Evolutionary conservation across 2,797 vertebrate genomes (phyloP).

Genomic region (Zenarchopterus dispar): DNA sequence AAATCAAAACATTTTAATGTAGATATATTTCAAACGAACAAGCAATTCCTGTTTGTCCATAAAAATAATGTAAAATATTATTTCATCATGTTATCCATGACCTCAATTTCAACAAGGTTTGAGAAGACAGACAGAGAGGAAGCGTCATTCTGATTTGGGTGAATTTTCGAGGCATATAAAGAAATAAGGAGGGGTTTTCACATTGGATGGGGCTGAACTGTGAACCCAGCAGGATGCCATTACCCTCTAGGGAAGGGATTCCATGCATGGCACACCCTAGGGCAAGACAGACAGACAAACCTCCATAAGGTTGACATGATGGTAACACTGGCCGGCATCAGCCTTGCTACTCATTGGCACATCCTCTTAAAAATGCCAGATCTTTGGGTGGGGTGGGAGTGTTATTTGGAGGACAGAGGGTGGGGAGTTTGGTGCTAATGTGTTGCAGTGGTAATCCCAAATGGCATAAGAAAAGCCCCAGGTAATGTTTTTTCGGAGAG

Average conservation of each 20-base stretch:
- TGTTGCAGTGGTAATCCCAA: conserved; percentile 72
- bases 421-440: conserved; percentile 61
- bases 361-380: conserved; percentile 61
- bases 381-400: conserved; percentile 57
- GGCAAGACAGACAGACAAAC: conserved; percentile 59
- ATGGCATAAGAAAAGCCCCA: conserved; percentile 76
- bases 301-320: conserved; percentile 65
- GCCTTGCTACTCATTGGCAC: conserved; percentile 47
- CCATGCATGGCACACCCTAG: conserved; percentile 52
- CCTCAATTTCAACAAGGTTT: conserved; percentile 36
- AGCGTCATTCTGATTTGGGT: conserved; percentile 67
- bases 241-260: conserved; percentile 51
- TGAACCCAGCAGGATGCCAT: conserved; percentile 59
- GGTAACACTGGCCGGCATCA: conserved; percentile 67
- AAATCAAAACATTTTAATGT: no score
- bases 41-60: conserved; percentile 37
- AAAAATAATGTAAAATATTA: conserved; percentile 18
- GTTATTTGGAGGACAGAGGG: conserved; percentile 54
- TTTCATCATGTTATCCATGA: conserved; percentile 35
- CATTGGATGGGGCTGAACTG: conserved; percentile 26
- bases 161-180: conserved; percentile 58
- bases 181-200: conserved; percentile 35
- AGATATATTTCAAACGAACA: neutral
- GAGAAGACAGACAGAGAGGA: conserved; percentile 66
- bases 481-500: conserved; percentile 70